phyloP scores from a whole-genome alignment of 1,140 invertebrate species.

The Zaprionus kolodkinae region DNA sequence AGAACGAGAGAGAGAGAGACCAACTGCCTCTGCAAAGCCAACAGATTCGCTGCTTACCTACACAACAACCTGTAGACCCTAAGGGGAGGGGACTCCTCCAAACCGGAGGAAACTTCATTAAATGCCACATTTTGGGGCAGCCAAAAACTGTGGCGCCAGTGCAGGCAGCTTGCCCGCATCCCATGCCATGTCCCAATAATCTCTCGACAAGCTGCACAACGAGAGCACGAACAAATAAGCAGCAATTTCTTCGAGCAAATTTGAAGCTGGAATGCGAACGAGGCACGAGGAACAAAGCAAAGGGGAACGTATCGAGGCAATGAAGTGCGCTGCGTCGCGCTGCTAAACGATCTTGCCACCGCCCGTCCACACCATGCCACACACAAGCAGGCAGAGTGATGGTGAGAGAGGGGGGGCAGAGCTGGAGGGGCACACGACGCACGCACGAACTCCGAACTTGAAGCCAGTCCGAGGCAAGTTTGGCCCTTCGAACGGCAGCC shows the following conservation, averaged over 20 bases:
- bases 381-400: slow-evolving; percentile 45
- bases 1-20: not conserved
- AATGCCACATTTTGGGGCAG: slow-evolving; percentile 77
- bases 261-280: slow-evolving; percentile 69
- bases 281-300: slow-evolving; percentile 4
- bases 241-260: slow-evolving; percentile 80
- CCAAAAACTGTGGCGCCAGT: slow-evolving; percentile 75
- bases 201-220: slow-evolving; percentile 57
- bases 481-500: slow-evolving; percentile 67
- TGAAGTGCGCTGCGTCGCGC: slow-evolving; percentile 74
- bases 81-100: slow-evolving; percentile 45
- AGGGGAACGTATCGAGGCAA: slow-evolving; percentile 40
- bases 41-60: slow-evolving; percentile 25
- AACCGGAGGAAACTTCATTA: slow-evolving; percentile 70
- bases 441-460: slow-evolving; percentile 73
- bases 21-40: not conserved
- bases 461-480: slow-evolving; percentile 41
- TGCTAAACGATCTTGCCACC: slow-evolving; percentile 82
- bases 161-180: slow-evolving; percentile 21
- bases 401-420: not conserved
- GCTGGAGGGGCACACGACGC: slow-evolving; percentile 26
- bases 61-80: slow-evolving; percentile 40
- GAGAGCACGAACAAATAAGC: slow-evolving; percentile 70
- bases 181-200: slow-evolving; percentile 48
- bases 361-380: slow-evolving; percentile 80